These are phyloP conservation scores for Blera fallax DNA, from an alignment of 2,888 invertebrate species.

Conservation along the genomic window DNA sequence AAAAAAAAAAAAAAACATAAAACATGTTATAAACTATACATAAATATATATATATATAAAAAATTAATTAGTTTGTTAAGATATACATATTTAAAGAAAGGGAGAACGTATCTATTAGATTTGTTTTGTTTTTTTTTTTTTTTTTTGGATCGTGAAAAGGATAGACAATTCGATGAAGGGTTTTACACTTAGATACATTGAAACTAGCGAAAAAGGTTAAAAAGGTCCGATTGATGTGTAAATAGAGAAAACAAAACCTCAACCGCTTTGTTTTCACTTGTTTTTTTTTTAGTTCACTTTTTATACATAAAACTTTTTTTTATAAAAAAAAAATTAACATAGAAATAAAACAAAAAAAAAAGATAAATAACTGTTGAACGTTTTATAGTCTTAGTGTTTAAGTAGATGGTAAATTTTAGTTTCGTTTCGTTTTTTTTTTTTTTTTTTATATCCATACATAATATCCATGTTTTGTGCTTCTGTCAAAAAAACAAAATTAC, in stretches of 20 bases:
- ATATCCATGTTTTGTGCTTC: conserved; percentile 33
- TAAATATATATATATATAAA: conserved; percentile 37
- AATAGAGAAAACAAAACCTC: conserved; percentile 36
- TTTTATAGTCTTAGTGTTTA: conserved; percentile 63
- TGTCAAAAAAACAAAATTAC: neutral
- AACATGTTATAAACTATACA: conserved; percentile 51
- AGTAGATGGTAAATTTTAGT: conserved; percentile 62
- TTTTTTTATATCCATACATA: conserved; percentile 3
- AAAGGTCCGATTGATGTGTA: conserved; percentile 27
- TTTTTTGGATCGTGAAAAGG: conserved; percentile 1
- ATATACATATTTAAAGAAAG: conserved; percentile 29
- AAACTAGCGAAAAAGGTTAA: neutral
- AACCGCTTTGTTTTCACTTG: conserved; percentile 35
- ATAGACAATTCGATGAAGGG: conserved; percentile 11
- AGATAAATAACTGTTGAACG: conserved; percentile 45
- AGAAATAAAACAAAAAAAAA: conserved; percentile 2
- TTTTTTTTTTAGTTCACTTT: conserved; percentile 30
- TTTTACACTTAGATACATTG: neutral
- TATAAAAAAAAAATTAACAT: conserved; percentile 7
- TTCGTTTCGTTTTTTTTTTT: conserved; percentile 19
- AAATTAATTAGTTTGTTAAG: conserved; percentile 49
- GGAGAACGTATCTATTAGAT: conserved; percentile 12
- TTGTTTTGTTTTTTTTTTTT: neutral
- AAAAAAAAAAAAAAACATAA: conserved; percentile 2
- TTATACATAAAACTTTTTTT: conserved; percentile 27